Evolutionary conservation across 2,888 invertebrate genomes (phyloP).

Genomic region (Acanthoscelides obtectus): DNA sequence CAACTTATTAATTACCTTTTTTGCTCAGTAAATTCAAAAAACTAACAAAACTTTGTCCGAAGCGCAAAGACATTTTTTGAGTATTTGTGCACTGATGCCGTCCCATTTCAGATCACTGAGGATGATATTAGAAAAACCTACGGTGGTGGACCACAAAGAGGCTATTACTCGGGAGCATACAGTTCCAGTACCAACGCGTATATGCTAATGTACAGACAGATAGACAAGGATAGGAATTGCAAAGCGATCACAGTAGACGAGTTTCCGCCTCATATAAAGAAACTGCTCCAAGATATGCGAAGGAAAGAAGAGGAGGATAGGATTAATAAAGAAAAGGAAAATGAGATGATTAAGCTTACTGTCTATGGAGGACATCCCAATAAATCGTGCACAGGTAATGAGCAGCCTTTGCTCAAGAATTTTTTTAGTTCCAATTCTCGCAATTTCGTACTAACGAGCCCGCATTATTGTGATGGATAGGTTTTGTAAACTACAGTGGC

Average conservation of each 20-base stretch:
- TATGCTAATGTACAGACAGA: conserved; percentile 85
- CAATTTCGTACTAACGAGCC: too few species aligned
- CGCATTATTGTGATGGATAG: too few species aligned
- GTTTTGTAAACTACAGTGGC: too few species aligned
- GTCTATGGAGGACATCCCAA: conserved; percentile 61
- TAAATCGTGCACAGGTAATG: not conserved
- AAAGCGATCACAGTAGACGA: conserved; percentile 61
- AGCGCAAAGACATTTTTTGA: too few species aligned
- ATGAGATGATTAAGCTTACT: conserved; percentile 59
- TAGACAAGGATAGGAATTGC: conserved; percentile 59
- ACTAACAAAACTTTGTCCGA: too few species aligned
- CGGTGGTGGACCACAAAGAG: conserved; percentile 64
- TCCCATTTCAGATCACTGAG: conserved; percentile 59
- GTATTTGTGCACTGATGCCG: too few species aligned
- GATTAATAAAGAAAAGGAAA: conserved; percentile 55
- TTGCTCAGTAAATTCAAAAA: too few species aligned
- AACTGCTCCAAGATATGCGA: conserved; percentile 59
- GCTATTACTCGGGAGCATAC: conserved; percentile 69
- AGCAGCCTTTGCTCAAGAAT: too few species aligned
- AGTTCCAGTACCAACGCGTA: conserved; percentile 84
- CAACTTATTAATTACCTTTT: too few species aligned
- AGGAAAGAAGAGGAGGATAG: conserved; percentile 62
- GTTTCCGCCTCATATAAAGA: conserved; percentile 70
- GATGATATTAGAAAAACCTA: conserved; percentile 80
- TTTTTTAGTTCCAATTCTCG: too few species aligned